These are phyloP conservation scores for Porites divaricata DNA, from an alignment of 92 coral and sea anemone species.

Conservation along the genomic window DNA sequence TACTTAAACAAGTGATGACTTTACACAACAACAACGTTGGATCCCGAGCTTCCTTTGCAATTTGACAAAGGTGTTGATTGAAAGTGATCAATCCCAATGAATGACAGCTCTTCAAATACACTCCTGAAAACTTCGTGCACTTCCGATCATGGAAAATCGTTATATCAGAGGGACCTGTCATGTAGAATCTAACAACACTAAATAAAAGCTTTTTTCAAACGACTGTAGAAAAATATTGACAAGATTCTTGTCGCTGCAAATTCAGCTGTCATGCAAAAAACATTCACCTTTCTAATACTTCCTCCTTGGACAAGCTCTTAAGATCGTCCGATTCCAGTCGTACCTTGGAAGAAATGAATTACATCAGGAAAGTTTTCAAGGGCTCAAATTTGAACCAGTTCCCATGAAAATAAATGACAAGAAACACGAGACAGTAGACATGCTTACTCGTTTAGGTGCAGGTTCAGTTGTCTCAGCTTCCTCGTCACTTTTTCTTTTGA, in stretches of 20 bases:
- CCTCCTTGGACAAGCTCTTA: conserved; percentile 69
- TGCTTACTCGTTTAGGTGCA: conserved; percentile 83
- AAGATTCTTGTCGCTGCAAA: background rate
- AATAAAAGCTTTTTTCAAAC: background rate
- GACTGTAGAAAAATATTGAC: background rate
- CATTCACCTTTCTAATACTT: conserved; percentile 71
- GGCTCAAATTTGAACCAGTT: background rate
- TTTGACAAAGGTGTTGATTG: background rate
- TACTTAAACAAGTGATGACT: too few species aligned
- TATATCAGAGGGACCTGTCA: background rate
- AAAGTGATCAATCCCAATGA: background rate
- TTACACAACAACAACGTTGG: too few species aligned
- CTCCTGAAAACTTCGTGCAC: background rate
- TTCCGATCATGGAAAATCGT: background rate
- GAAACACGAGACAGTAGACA: conserved; percentile 9
- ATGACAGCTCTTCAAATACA: background rate
- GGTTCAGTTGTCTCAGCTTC: conserved; percentile 50
- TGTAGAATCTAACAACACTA: too few species aligned
- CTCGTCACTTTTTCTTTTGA: conserved; percentile 67
- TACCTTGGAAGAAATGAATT: conserved; percentile 44
- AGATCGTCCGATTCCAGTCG: conserved; percentile 77
- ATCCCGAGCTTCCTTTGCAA: background rate
- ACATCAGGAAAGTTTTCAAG: background rate
- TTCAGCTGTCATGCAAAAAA: conserved; percentile 1
- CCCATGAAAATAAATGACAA: too few species aligned